Conservation (phyloP, 2,888 invertebrate species). For the Lobophora halterata region DNA sequence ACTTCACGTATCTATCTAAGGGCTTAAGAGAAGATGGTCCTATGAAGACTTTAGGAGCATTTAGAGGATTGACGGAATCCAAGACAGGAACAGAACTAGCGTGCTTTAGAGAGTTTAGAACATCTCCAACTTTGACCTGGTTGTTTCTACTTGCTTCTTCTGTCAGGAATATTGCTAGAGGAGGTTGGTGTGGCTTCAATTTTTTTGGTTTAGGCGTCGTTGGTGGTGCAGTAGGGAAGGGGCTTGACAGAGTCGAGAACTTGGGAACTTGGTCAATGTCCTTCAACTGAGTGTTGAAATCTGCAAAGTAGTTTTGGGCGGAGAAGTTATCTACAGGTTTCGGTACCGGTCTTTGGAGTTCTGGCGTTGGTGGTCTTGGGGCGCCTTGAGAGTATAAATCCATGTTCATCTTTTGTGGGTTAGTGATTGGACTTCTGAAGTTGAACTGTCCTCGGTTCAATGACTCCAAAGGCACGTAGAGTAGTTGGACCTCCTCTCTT, state of each 20-base stretch:
- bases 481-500: slow-evolving; percentile 86
- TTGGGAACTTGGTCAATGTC: slow-evolving; percentile 60
- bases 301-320: slow-evolving; percentile 51
- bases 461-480: slow-evolving; percentile 91
- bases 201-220: slow-evolving; percentile 78
- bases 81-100: slow-evolving; percentile 89
- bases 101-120: slow-evolving; percentile 84
- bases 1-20: slow-evolving; percentile 87
- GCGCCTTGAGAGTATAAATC: slow-evolving; percentile 55
- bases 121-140: slow-evolving; percentile 84
- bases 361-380: slow-evolving; percentile 50
- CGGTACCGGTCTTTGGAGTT: slow-evolving; percentile 48
- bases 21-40: slow-evolving; percentile 88
- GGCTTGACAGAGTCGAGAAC: slow-evolving; percentile 59
- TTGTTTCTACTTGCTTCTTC: slow-evolving; percentile 68
- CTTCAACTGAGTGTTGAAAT: slow-evolving; percentile 55
- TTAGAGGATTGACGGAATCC: slow-evolving; percentile 84
- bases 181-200: slow-evolving; percentile 90
- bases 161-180: slow-evolving; percentile 89
- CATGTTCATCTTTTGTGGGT: slow-evolving; percentile 50
- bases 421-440: slow-evolving; percentile 53
- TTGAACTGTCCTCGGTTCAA: slow-evolving; percentile 78
- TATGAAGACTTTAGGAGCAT: slow-evolving; percentile 89
- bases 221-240: slow-evolving; percentile 64
- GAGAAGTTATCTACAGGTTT: slow-evolving; percentile 50